Evolutionary conservation across 2,113 vertebrate species (phyloP), one percentile per base, ranked within the genome.

Genomic region (Atractosteus spatula): DNA sequence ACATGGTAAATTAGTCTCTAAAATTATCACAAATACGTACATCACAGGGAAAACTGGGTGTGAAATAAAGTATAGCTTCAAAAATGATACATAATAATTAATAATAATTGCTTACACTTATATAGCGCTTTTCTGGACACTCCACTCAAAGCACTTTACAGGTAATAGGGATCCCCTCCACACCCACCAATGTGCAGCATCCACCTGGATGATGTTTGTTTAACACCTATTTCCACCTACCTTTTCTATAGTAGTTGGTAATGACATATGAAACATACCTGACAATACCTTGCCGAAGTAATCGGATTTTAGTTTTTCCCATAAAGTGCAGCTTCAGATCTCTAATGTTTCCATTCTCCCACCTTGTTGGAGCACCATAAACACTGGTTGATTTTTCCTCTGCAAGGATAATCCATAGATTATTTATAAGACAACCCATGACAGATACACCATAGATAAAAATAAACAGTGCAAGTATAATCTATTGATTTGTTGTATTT

Each of bases 321-420:
- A 89, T 94, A 62, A 99, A 73, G 4, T 76, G 73, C 13, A 89
- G 75, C 8, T 88, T 87, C 1, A 88, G 78, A 13, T 92, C 80
- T 1, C 79, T 61, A 1, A 90, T 88, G 42, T 83, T 66, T 59
- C 93, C 94, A 5, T 85, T 69, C 66, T 92, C 90, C 94, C 96
- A 98, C 41, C 80, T 83, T 0, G 88, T 80, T 0, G 94, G 92
- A 17, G 95, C 94, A 69, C 96, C 96, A 0, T 90, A 85, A 41
- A 98, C 88, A 65, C 95, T 98, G 76, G 82, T 88, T 0, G 76
- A 84, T 72, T 84, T 82, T 81, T 99, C 97, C 45, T 81, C 93
- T 94, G 80, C n/a, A 70, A 74, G 41, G 63, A 14, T 42, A 45
- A 41, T 17, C 75, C 4, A 72, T 42, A 67, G 72, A 61, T 6